Evolutionary conservation across 2,888 invertebrate species (phyloP).

Genomic region (Boloria selene): DNA sequence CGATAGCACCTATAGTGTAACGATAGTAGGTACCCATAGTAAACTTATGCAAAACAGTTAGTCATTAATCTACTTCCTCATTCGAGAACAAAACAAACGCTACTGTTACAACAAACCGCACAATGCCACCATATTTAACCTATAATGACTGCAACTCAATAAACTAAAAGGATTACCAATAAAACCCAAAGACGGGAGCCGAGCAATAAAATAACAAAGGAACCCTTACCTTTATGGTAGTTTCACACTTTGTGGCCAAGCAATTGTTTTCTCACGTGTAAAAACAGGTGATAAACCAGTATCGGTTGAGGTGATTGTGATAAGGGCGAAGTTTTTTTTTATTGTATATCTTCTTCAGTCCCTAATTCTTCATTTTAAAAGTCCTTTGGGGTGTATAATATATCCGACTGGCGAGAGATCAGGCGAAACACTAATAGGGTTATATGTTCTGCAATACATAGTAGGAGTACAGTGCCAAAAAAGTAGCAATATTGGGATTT

Average conservation of each 20-base stretch:
- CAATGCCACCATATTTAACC: conserved; percentile 35
- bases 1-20: no score
- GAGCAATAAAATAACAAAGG: conserved; percentile 48
- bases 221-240: conserved; percentile 49
- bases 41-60: neutral
- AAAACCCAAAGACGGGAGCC: conserved; percentile 53
- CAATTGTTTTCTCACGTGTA: conserved; percentile 74
- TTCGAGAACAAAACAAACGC: neutral
- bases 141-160: conserved; percentile 40
- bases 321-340: neutral
- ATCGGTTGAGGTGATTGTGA: neutral
- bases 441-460: no score
- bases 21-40: no score
- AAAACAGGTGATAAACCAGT: conserved; percentile 57
- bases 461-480: no score
- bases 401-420: no score
- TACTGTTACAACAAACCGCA: conserved; percentile 14
- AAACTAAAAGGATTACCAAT: conserved; percentile 61
- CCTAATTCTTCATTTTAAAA: no score
- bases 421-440: no score
- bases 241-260: conserved; percentile 55
- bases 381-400: no score
- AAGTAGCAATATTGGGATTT: no score
- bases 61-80: conserved; percentile 9
- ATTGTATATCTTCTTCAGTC: neutral